Conservation (phyloP, 1,140 invertebrate genomes). For the Drosophila littoralis region DNA sequence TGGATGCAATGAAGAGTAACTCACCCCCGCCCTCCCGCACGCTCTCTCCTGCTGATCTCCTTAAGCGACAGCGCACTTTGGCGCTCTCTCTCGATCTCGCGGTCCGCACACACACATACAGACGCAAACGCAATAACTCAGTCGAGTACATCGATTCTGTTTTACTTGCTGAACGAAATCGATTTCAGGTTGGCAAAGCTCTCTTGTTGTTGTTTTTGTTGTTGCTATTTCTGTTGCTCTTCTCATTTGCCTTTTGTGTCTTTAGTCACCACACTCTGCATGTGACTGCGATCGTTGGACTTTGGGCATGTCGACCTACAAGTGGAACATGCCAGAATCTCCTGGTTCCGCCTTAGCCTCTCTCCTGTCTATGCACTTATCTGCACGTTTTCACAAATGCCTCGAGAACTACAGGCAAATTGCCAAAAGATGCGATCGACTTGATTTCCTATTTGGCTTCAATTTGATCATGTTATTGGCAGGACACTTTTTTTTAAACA, state of each 20-base stretch:
- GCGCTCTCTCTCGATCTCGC: slow-evolving; percentile 11
- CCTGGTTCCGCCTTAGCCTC: slow-evolving; percentile 1
- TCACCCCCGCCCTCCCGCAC: not conserved
- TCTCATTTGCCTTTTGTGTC: slow-evolving; percentile 7
- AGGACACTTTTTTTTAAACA: not conserved
- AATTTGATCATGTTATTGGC: slow-evolving; percentile 9
- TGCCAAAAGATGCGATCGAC: slow-evolving; percentile 29
- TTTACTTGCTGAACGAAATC: slow-evolving; percentile 34
- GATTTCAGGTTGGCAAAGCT: slow-evolving; percentile 65
- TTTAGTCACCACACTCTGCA: slow-evolving; percentile 8
- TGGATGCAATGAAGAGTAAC: slow-evolving; percentile 34
- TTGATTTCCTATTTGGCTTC: slow-evolving; percentile 37
- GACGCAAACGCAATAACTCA: slow-evolving; percentile 2
- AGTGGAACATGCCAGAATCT: slow-evolving; percentile 39
- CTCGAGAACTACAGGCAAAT: slow-evolving; percentile 8
- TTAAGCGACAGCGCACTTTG: not conserved
- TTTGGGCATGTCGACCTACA: slow-evolving; percentile 33
- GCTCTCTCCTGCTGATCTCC: not conserved
- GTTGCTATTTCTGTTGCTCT: not conserved
- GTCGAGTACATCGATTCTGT: not conserved
- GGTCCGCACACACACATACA: not conserved
- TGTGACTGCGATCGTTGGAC: slow-evolving; percentile 33
- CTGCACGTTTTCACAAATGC: slow-evolving; percentile 10
- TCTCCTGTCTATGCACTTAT: not conserved
- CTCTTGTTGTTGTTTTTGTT: slow-evolving; percentile 26